Evolutionary conservation across 2,888 invertebrate species (phyloP).

Genomic region (Drosophila silvestris): DNA sequence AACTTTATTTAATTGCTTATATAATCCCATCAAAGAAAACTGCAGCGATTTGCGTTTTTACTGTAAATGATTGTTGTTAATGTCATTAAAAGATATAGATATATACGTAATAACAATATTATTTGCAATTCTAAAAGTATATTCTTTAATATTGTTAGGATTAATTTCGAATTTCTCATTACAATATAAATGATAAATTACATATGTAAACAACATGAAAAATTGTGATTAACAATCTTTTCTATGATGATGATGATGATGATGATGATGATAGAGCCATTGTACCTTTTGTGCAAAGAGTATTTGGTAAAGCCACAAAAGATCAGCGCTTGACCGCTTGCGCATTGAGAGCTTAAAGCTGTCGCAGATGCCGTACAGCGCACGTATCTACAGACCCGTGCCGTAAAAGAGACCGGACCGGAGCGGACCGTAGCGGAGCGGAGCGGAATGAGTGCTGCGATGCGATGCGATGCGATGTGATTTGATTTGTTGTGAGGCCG

Average conservation of each 20-base stretch:
- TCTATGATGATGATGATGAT: neutral
- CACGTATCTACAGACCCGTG: conserved; percentile 13
- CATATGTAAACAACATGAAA: neutral
- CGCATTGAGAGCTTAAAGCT: conserved; percentile 12
- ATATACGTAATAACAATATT: neutral
- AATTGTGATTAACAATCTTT: neutral
- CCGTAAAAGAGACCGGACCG: conserved; percentile 10
- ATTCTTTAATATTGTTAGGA: neutral
- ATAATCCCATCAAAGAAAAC: neutral
- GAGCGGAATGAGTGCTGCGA: conserved; percentile 11
- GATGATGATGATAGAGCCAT: neutral
- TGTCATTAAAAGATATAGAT: neutral
- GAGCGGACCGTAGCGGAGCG: conserved; percentile 8
- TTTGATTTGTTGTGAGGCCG: conserved; percentile 3
- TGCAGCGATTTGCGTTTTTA: neutral
- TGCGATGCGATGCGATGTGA: neutral
- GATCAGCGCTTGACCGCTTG: conserved; percentile 7
- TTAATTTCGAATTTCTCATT: neutral
- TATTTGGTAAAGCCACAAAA: conserved; percentile 1
- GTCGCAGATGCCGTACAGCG: neutral
- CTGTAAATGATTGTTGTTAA: neutral
- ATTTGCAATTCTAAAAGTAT: neutral
- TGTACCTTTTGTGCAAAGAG: neutral
- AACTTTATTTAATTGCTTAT: neutral
- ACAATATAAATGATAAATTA: neutral